Evolutionary conservation across 2,797 vertebrate genomes (phyloP).

Genomic region (Scarus forsteni): DNA sequence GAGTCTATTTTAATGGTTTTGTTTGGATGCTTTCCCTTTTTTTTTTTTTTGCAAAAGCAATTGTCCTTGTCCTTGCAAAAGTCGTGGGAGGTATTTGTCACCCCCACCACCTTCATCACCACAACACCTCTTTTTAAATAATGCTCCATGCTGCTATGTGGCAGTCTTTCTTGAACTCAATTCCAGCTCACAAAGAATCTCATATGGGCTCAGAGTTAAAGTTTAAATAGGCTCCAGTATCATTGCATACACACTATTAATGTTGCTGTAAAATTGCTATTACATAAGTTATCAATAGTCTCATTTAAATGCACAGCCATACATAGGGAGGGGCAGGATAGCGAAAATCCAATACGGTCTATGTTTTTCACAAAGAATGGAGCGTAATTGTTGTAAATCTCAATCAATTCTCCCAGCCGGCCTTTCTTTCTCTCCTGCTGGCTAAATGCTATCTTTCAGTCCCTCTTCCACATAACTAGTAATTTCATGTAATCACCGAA

Average conservation of each 20-base stretch:
- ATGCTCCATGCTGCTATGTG: not conserved
- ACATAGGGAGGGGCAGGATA: slow-evolving; percentile 22
- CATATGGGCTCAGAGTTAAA: slow-evolving; percentile 31
- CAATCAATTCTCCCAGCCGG: slow-evolving; percentile 77
- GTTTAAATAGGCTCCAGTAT: slow-evolving; percentile 39
- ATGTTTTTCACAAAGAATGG: slow-evolving; percentile 76
- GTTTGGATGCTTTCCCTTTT: slow-evolving; percentile 4
- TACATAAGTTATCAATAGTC: slow-evolving; percentile 54
- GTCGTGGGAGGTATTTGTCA: not conserved
- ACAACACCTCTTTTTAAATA: slow-evolving; percentile 7
- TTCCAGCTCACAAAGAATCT: slow-evolving; percentile 17
- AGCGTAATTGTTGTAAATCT: slow-evolving; percentile 80
- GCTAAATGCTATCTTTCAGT: slow-evolving; percentile 75
- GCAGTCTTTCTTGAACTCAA: not conserved
- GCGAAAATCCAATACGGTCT: slow-evolving; percentile 57
- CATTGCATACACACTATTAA: slow-evolving; percentile 41
- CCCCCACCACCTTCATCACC: not conserved
- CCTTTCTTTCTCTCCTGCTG: slow-evolving; percentile 72
- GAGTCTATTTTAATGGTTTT: slow-evolving; percentile 21
- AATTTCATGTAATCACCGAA: slow-evolving; percentile 84
- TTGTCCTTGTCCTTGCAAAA: slow-evolving; percentile 17
- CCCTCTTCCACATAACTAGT: slow-evolving; percentile 78
- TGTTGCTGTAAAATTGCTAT: slow-evolving; percentile 33
- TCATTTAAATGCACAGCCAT: slow-evolving; percentile 47
- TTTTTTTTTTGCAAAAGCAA: slow-evolving; percentile 7